A percentile compares a stretch with the other conserved stretches of the same genome.
These are phyloP conservation scores for Acanthaster planci DNA, from an alignment of 35 echinoderm and acorn worm species.

Conservation along the genomic window DNA sequence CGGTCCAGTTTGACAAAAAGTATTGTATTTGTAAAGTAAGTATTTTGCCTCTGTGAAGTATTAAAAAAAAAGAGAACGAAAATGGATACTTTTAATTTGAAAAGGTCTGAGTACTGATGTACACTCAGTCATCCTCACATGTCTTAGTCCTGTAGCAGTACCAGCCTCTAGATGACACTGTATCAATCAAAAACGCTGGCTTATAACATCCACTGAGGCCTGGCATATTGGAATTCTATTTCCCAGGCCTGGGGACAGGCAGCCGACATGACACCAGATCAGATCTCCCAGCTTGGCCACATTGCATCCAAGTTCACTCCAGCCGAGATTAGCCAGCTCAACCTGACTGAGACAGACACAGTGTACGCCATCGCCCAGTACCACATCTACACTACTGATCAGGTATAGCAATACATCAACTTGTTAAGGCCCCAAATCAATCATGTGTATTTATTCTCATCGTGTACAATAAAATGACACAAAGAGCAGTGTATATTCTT, in stretches of 20 bases:
- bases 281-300: constrained; percentile 42
- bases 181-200: too few species aligned
- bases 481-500: background rate
- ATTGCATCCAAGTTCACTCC: constrained; percentile 41
- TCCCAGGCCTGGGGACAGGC: constrained; percentile 44
- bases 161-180: too few species aligned
- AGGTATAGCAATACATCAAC: constrained; percentile 10
- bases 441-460: background rate
- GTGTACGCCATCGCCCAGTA: constrained; percentile 37
- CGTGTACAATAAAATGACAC: background rate
- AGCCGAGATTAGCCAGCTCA: constrained; percentile 30
- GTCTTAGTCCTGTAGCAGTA: too few species aligned
- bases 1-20: too few species aligned
- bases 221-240: background rate
- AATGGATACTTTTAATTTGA: too few species aligned
- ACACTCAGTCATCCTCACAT: too few species aligned
- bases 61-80: too few species aligned
- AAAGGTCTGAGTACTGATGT: too few species aligned
- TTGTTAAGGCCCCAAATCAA: too few species aligned
- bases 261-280: constrained; percentile 6
- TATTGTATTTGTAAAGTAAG: too few species aligned
- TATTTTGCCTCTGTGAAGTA: too few species aligned
- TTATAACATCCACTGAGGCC: background rate
- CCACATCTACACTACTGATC: constrained; percentile 31
- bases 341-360: constrained; percentile 46